These are phyloP conservation scores for Psix sp. DNA, from an alignment of 1,140 invertebrate species.

Conservation along the genomic window DNA sequence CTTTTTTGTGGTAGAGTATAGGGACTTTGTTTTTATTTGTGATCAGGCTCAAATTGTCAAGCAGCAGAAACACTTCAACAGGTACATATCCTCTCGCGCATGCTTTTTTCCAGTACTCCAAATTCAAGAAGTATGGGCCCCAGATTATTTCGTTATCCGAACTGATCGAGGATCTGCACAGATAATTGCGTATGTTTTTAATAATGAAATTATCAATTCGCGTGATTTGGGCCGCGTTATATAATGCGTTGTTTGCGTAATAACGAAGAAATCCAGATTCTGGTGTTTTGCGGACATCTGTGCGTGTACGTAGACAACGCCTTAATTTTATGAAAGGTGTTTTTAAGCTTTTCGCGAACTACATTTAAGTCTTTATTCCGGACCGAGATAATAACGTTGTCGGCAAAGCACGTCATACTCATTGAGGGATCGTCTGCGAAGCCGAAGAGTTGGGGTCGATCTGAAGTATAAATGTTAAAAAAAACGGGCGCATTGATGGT, in stretches of 20 bases:
- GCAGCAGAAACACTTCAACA: constrained; percentile 3
- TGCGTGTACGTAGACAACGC: constrained; percentile 13
- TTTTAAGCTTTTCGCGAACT: constrained; percentile 1
- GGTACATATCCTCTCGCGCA: not conserved
- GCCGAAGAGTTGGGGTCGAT: constrained; percentile 1
- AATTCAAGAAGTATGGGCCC: not conserved
- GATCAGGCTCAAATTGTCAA: constrained; percentile 1
- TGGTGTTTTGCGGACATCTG: not conserved
- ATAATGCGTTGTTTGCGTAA: constrained; percentile 5
- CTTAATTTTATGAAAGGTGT: constrained; percentile 23
- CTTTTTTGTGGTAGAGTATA: constrained; percentile 18
- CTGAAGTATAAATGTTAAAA: constrained; percentile 21
- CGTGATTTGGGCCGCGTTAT: constrained; percentile 7
- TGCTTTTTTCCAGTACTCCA: constrained; percentile 1
- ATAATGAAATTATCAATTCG: constrained; percentile 25
- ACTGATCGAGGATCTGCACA: not conserved
- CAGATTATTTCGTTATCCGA: not conserved
- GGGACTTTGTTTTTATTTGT: constrained; percentile 1
- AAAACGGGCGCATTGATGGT: constrained; percentile 1
- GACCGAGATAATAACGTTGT: too few species aligned
- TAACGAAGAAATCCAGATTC: constrained; percentile 13
- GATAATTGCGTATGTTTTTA: constrained; percentile 17
- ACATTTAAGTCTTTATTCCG: constrained; percentile 1
- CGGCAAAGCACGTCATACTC: too few species aligned
- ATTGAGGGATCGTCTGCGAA: too few species aligned